phyloP scores from a whole-genome alignment of 2,113 vertebrate species.

The Empidonax traillii region DNA sequence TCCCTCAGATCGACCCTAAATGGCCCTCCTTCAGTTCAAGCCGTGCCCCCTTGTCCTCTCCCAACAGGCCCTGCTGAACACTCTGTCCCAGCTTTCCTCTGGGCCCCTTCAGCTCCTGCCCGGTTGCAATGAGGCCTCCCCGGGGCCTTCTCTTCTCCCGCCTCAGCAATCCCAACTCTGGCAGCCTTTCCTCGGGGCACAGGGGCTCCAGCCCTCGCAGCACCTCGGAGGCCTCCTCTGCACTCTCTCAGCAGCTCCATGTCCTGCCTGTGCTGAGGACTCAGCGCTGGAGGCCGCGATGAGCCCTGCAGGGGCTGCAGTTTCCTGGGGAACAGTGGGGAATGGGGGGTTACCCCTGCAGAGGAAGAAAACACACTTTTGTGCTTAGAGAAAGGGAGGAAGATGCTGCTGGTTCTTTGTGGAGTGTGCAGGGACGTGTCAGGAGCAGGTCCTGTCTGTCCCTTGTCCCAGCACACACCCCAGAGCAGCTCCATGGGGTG shows the following conservation, averaged over 20 bases:
- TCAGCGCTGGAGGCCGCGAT: neutral
- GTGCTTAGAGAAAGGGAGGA: no score
- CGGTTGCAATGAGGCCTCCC: no score
- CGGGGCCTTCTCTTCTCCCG: no score
- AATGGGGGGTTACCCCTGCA: neutral
- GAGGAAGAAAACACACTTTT: no score
- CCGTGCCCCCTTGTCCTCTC: no score
- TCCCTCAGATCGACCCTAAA: neutral
- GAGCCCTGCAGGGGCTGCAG: neutral
- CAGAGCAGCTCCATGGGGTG: neutral
- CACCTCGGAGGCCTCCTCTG: neutral
- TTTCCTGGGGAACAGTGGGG: neutral
- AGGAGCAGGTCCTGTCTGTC: neutral
- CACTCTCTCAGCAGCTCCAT: neutral
- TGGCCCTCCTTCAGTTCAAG: no score
- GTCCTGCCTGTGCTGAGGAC: neutral
- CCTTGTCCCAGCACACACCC: neutral
- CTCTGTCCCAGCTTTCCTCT: no score
- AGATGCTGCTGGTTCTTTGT: neutral
- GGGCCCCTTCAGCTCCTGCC: no score
- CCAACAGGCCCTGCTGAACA: no score
- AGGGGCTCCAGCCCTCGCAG: neutral
- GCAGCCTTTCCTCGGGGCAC: neutral
- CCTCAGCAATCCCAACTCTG: no score
- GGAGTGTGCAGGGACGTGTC: neutral